These are phyloP conservation scores for Eristalis intricaria DNA, from an alignment of 2,888 invertebrate genomes.

Conservation along the genomic window DNA sequence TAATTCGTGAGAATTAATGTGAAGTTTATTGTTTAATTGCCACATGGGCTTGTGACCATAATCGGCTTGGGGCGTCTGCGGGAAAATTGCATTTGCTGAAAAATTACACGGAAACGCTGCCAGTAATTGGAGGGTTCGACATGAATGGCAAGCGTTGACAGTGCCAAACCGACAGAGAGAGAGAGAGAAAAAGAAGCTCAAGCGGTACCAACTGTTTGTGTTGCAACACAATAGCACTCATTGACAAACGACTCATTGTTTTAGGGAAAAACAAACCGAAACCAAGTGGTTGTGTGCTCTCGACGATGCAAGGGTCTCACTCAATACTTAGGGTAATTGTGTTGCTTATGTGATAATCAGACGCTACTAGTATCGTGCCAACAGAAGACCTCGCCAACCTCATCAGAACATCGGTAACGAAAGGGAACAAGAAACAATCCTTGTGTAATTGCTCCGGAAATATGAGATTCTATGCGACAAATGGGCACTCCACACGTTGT, in stretches of 20 bases:
- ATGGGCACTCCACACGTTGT: conserved; percentile 65
- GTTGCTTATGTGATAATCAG: conserved; percentile 63
- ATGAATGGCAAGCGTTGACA: conserved; percentile 30
- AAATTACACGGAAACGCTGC: conserved; percentile 59
- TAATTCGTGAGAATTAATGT: conserved; percentile 69
- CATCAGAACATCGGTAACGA: conserved; percentile 23
- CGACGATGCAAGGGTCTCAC: conserved; percentile 27
- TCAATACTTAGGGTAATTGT: conserved; percentile 56
- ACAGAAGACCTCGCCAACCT: conserved; percentile 29
- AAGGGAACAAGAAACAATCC: conserved; percentile 32
- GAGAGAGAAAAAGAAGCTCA: neutral
- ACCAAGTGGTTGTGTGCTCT: conserved; percentile 7
- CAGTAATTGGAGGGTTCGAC: conserved; percentile 45
- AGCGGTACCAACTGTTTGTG: conserved; percentile 1
- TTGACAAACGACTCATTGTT: conserved; percentile 43
- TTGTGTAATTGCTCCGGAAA: conserved; percentile 71
- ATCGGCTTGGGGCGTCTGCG: neutral
- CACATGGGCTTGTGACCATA: conserved; percentile 50
- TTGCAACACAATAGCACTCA: neutral
- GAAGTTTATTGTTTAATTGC: conserved; percentile 71
- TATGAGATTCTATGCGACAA: conserved; percentile 52
- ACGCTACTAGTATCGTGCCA: conserved; percentile 31
- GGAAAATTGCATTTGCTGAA: conserved; percentile 59
- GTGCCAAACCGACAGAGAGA: neutral
- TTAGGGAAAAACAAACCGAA: conserved; percentile 50